Evolutionary conservation across 2,888 invertebrate genomes (phyloP).

Genomic region (Sialis lutaria): DNA sequence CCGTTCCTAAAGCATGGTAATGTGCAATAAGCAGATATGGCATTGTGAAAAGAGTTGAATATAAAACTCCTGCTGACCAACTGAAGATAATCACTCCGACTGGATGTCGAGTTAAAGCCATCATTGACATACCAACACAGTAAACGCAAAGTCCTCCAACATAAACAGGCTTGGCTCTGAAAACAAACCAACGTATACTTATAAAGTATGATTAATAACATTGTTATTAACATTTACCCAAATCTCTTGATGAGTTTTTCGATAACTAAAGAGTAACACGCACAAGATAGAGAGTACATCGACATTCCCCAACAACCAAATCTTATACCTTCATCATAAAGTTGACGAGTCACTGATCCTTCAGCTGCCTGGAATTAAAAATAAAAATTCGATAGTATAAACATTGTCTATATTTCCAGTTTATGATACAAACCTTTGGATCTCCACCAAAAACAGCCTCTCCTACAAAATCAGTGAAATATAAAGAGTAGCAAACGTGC

Average conservation of each 20-base stretch:
- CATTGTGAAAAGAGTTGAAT: slow-evolving; percentile 94
- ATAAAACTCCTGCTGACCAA: slow-evolving; percentile 92
- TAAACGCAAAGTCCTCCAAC: slow-evolving; percentile 79
- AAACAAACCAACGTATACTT: slow-evolving; percentile 15
- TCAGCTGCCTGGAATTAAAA: slow-evolving; percentile 42
- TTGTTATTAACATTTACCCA: slow-evolving; percentile 28
- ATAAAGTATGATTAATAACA: background rate
- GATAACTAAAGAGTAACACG: slow-evolving; percentile 77
- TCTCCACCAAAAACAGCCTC: slow-evolving; percentile 79
- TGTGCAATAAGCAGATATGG: slow-evolving; percentile 86
- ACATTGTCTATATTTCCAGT: background rate
- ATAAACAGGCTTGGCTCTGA: slow-evolving; percentile 73
- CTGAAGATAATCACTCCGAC: slow-evolving; percentile 75
- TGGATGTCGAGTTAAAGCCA: slow-evolving; percentile 62
- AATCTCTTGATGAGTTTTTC: slow-evolving; percentile 65
- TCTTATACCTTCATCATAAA: slow-evolving; percentile 81
- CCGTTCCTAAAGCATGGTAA: slow-evolving; percentile 82
- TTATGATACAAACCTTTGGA: slow-evolving; percentile 44
- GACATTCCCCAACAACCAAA: slow-evolving; percentile 97
- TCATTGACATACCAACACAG: slow-evolving; percentile 71
- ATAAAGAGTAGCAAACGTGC: slow-evolving; percentile 88
- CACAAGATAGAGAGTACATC: slow-evolving; percentile 86
- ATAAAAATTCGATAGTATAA: background rate
- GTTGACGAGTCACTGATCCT: slow-evolving; percentile 39
- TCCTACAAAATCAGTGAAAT: slow-evolving; percentile 92